phyloP scores from a whole-genome alignment of 2,888 invertebrate species.

The Oxystoma pomonae region DNA sequence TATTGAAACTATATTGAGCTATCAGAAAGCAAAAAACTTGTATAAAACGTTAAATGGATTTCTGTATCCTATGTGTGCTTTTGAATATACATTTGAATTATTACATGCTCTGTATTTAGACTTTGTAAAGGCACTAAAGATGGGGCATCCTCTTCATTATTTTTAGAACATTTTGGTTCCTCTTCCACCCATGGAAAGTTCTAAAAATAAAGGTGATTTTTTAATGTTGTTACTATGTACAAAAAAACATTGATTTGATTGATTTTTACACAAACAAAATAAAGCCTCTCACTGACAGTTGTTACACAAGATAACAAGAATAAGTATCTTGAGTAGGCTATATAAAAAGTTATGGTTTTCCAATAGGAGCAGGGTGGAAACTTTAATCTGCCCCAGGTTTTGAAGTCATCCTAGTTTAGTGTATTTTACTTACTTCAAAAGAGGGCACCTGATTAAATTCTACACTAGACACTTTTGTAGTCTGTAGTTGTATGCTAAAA shows the following conservation, averaged over 20 bases:
- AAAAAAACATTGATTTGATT: too few relatives aligned
- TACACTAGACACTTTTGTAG: conserved; percentile 57
- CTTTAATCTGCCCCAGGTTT: too few relatives aligned
- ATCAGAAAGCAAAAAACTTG: too few relatives aligned
- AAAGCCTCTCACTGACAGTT: background rate
- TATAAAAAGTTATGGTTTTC: too few relatives aligned
- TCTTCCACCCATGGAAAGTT: conserved; percentile 50
- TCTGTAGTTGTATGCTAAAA: conserved; percentile 59
- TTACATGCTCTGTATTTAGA: conserved; percentile 45
- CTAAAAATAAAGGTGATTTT: conserved; percentile 32
- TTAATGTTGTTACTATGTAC: too few relatives aligned
- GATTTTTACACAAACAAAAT: too few relatives aligned
- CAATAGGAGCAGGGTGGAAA: too few relatives aligned
- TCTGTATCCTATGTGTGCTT: conserved; percentile 20
- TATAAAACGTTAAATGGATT: background rate
- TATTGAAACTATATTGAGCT: too few relatives aligned
- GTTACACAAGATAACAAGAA: background rate
- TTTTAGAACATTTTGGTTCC: background rate
- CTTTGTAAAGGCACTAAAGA: conserved; percentile 49
- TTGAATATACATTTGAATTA: conserved; percentile 43
- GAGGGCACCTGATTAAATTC: conserved; percentile 53
- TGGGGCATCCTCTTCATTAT: conserved; percentile 23
- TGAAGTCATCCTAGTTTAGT: too few relatives aligned
- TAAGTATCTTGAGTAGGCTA: too few relatives aligned
- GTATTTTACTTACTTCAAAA: conserved; percentile 46